Evolutionary conservation across 2,797 vertebrate species (phyloP).

Genomic region (Trachops cirrhosus): DNA sequence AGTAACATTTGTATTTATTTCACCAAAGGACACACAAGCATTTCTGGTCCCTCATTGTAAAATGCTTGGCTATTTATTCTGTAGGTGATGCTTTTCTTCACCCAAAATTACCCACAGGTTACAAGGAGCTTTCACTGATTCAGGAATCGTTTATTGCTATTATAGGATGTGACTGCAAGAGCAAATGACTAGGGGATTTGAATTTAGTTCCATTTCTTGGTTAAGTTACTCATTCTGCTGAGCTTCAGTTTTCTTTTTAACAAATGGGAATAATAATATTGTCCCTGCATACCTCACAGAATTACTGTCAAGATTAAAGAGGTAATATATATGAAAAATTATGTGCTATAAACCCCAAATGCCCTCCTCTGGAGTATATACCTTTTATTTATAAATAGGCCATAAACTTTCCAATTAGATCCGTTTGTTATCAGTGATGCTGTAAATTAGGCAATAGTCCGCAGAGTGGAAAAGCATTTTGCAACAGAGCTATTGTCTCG

Average conservation of each 20-base stretch:
- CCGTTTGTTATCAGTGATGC: neutral
- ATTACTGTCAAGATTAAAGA: slow-evolving; percentile 39
- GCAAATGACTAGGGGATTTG: neutral
- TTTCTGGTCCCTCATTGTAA: neutral
- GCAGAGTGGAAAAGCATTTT: neutral
- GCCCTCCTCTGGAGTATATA: neutral
- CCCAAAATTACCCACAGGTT: neutral
- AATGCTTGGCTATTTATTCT: neutral
- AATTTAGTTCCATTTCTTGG: neutral
- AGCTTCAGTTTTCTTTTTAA: neutral
- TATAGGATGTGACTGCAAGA: neutral
- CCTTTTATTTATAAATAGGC: slow-evolving; percentile 14
- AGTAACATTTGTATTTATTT: neutral
- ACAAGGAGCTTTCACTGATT: neutral
- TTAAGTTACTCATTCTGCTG: neutral
- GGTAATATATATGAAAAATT: neutral
- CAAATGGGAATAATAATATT: neutral
- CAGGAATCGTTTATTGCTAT: neutral
- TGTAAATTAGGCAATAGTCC: slow-evolving; percentile 29
- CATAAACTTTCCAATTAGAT: neutral
- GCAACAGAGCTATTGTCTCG: neutral
- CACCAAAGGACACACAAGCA: neutral
- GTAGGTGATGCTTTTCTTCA: neutral
- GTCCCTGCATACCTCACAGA: neutral
- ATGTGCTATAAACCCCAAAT: neutral